Evolutionary conservation across 2,797 vertebrate species (phyloP), one percentile per base, ranked within the genome.

Genomic region (Loris lydekkerianus): DNA sequence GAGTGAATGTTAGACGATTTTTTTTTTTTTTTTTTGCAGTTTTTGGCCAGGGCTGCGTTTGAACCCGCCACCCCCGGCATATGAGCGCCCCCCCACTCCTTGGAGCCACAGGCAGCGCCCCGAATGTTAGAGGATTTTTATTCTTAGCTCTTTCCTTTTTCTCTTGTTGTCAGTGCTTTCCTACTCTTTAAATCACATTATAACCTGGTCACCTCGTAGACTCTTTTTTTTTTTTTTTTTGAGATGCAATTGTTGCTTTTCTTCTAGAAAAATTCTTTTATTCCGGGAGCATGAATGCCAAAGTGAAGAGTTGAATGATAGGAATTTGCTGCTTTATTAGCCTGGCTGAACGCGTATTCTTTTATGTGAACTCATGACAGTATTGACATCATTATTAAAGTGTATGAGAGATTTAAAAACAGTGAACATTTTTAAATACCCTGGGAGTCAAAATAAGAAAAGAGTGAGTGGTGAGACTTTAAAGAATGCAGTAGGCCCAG

Each of bases 271-370:
- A 87, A 65, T 40, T 25, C 17, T 78, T 81, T 67, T 72, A 9
- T 25, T n/a, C n/a, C 18, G 34, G 43, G 18, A 46, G 23, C 34
- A 7, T 78, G 18, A 84, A 69, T 91, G 65, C 75, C 27, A 20
- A 95, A 80, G 5, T 29, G 37, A 91, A 83, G 72, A 76, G 63
- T 78, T 91, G 83, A 60, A 60, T 43, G 84, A 82, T 63, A 61
- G 40, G 92, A 84, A 73, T 40, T 20, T 60, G 53, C 60, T 69
- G 0, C 69, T 63, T 63, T 67, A 60, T 81, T 89, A 92, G 63
- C 63, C 43, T 91, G 61, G 61, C 83, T 80, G 17, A 80, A 29
- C 17, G 21, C 85, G 69, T 78, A 1, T 91, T 89, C 23, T 70
- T 69, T 75, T 78, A 53, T 77, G 27, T 67, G 46, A 95, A 63